Evolutionary conservation across 1,140 invertebrate species (phyloP), one percentile per base, ranked within the genome.

Genomic region (Drosophila obscura): DNA sequence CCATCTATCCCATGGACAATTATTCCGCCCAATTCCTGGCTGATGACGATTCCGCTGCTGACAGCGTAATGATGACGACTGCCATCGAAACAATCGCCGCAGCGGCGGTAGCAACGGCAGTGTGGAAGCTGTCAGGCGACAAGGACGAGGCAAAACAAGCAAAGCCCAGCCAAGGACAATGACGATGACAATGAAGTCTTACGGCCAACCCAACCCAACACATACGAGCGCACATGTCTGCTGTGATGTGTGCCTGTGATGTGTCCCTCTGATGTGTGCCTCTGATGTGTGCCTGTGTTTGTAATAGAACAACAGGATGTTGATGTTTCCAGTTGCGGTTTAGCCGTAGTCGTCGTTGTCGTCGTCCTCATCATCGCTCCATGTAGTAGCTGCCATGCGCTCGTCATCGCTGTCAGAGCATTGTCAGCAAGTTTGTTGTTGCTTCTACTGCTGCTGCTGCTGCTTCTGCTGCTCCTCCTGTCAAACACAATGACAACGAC

Each of bases 1-100:
- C 35, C 35, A 39, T 39, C 35, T 39, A 39, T 39, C 35, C 35
- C 35, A 39, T 39, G 63, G 41, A 52, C 58, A 69, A 64, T 67
- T 82, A 77, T 69, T 63, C 49, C 64, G 45, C 73, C 73, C 65
- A 78, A 85, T 87, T 88, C 51, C 51, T 75, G 53, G 69, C 63
- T 67, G 74, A 73, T 73, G 78, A 85, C 74, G 68, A 87, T 76
- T 87, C 62, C 73, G 80, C 58, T 55, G 77, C 71, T 79, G 83
- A 77, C 75, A 77, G 83, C 63, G 64, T 82, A 88, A 87, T 87
- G 83, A 88, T 83, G 79, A 88, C 67, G 67, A 76, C 83, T 83
- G 67, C 61, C 63, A 80, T 52, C 60, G 49, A 77, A 73, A 83
- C 72, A 80, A 73, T 64, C 60, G 58, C 56, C 63, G 22, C 46